A percentile compares a stretch with the other conserved stretches of the same genome.
phyloP scores from a whole-genome alignment of 2,797 vertebrate genomes.

The Ficedula albicollis region DNA sequence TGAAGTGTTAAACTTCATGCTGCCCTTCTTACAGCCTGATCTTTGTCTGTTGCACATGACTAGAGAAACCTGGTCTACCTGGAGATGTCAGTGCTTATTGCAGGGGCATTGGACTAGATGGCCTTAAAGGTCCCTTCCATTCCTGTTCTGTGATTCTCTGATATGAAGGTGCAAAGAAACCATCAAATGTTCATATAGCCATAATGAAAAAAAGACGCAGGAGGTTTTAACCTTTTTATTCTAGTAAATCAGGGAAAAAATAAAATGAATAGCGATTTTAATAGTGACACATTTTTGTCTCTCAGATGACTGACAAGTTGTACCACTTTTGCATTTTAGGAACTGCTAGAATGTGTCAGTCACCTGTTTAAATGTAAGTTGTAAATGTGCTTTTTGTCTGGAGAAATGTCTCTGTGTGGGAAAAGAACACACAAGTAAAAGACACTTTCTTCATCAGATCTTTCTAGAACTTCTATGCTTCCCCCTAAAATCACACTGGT shows the following conservation, averaged over 20 bases:
- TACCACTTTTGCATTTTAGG: neutral
- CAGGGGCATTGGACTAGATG: neutral
- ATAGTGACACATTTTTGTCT: neutral
- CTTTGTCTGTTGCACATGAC: neutral
- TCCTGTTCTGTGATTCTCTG: neutral
- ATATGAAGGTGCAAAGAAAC: neutral
- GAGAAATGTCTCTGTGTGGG: neutral
- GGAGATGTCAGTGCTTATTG: neutral
- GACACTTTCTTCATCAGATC: neutral
- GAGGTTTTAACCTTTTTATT: neutral
- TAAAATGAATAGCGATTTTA: neutral
- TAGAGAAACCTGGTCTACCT: neutral
- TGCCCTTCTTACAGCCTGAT: neutral
- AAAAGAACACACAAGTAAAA: neutral
- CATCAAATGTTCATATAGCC: neutral
- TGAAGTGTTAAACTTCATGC: neutral
- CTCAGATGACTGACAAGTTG: neutral
- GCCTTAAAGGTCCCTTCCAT: neutral
- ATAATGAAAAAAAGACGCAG: accelerated
- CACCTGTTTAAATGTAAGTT: neutral
- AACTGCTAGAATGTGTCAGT: neutral
- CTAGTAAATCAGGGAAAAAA: neutral
- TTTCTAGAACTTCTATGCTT: neutral
- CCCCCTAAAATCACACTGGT: neutral
- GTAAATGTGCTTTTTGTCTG: neutral